Evolutionary conservation across 2,113 vertebrate species (phyloP).

Genomic region (Megaceryle torquata): DNA sequence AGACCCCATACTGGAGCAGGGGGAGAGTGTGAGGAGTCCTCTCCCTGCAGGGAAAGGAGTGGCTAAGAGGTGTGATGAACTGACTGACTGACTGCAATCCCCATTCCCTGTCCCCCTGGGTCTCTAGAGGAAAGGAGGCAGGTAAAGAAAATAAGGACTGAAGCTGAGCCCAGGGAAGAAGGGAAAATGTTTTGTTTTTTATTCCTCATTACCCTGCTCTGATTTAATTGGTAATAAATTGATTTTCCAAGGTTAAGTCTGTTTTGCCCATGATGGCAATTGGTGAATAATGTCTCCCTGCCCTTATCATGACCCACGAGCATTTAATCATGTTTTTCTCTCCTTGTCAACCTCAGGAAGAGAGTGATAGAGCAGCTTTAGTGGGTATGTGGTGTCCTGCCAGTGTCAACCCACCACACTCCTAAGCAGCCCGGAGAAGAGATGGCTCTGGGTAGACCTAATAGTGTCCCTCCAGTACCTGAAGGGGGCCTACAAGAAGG

Average conservation of each 20-base stretch:
- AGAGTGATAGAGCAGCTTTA: background rate
- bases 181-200: background rate
- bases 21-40: background rate
- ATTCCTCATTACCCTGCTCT: background rate
- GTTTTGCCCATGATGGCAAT: background rate
- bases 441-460: no score
- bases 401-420: background rate
- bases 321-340: fast-evolving
- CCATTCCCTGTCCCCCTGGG: fast-evolving
- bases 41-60: background rate
- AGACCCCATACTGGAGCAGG: background rate
- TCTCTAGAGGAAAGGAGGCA: background rate
- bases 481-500: no score
- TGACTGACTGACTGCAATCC: background rate
- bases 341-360: background rate
- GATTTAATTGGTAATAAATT: background rate
- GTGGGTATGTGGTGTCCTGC: background rate
- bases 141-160: background rate
- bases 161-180: background rate
- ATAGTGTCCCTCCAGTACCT: no score
- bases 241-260: background rate
- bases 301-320: background rate
- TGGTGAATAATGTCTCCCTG: background rate
- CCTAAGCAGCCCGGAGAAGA: background rate
- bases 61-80: background rate